phyloP scores from a whole-genome alignment of 1,140 invertebrate species.

The Pseudomyrmex cubaensis region DNA sequence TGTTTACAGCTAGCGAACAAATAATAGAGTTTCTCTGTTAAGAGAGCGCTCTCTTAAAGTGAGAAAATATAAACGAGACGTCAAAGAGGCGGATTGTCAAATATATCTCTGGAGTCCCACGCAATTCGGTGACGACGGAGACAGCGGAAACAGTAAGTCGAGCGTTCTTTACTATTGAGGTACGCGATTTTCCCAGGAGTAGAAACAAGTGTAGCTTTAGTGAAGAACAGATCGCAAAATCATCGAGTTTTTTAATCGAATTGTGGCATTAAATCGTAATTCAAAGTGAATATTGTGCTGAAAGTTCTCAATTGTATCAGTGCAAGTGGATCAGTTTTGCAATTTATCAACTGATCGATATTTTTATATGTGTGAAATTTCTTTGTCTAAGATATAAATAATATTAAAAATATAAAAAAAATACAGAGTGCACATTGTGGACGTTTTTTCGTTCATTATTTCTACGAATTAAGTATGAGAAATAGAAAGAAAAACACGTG shows the following conservation, averaged over 20 bases:
- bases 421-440: no score
- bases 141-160: slow-evolving; percentile 29
- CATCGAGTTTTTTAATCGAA: background rate
- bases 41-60: background rate
- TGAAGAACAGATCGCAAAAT: background rate
- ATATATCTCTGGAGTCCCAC: slow-evolving; percentile 71
- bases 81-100: slow-evolving; percentile 61
- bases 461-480: no score
- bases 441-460: background rate
- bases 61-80: slow-evolving; percentile 47
- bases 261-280: background rate
- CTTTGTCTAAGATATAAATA: no score
- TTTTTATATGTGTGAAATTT: no score
- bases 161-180: slow-evolving; percentile 8
- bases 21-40: background rate
- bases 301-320: background rate
- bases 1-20: no score
- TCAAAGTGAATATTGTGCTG: background rate
- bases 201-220: slow-evolving; percentile 7
- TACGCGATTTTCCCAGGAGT: slow-evolving; percentile 1
- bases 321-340: background rate
- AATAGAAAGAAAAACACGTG: no score
- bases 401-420: no score
- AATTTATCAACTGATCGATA: background rate
- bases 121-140: slow-evolving; percentile 56